Base-by-base conservation (phyloP, 2,797 vertebrate genomes). In the Halcyon smyrnensis region DNA sequence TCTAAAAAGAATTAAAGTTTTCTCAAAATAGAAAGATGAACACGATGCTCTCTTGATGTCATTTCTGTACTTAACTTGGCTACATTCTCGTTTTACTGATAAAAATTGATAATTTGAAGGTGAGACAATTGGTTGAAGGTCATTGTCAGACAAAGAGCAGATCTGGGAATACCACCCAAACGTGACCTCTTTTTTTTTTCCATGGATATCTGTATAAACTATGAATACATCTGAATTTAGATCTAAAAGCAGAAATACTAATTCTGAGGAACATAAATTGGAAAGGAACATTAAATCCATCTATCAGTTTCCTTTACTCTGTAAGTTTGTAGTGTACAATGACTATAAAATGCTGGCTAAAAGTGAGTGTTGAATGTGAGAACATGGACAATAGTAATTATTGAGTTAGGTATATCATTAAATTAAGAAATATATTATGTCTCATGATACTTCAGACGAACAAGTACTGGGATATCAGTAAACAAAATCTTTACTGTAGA, bases 401-500 rank as follows among this genome's bases (percentile, higher is more conserved):
- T 5, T 64, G 30, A 28, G 16, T 65, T 62, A 91, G 63, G 12
- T n/a, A 45, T 36, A 57, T 36, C 2, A 51, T 67, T 64, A 84
- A 81, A 67, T 77, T 73, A 79, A 77, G 16, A 82, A 80, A 74
- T 34, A 43, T 27, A 25, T 88, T 93, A 25, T 63, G 21, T 48
- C 54, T 87, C 50, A n/a, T 41, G 39, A 74, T 77, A 90, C 62
- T 37, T 79, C 81, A 60, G 27, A 19, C 45, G 70, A 95, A 84
- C 27, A 89, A 92, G 60, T 76, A 57, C 60, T 60, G 5, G 1
- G 27, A 62, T 88, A 85, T 87, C 68, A 53, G 70, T 85, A 96
- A 97, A 93, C 12, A 92, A 93, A 94, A 65, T 94, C 79, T 92
- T 94, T 93, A 53, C 43, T 7, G 0, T 59, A 74, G 76, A 50